These are phyloP conservation scores for Perca fluviatilis DNA, from an alignment of 2,113 vertebrate species.

Conservation along the genomic window DNA sequence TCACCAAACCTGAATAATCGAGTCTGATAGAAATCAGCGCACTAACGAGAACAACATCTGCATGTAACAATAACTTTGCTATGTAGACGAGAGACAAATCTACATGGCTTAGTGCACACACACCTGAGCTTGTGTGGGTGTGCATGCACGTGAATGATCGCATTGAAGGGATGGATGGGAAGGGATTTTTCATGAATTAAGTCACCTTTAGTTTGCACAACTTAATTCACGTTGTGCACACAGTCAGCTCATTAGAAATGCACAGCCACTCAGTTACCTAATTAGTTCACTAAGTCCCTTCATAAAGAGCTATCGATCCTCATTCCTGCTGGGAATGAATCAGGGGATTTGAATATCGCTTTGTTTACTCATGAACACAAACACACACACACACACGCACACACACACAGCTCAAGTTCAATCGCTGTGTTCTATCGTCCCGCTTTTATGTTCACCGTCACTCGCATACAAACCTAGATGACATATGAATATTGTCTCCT, in stretches of 20 bases:
- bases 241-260: slow-evolving; percentile 64
- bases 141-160: background rate
- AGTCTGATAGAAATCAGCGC: slow-evolving; percentile 66
- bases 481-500: slow-evolving; percentile 67
- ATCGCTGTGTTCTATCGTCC: background rate
- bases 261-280: slow-evolving; percentile 60
- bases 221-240: slow-evolving; percentile 56
- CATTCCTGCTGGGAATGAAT: slow-evolving; percentile 60
- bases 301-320: slow-evolving; percentile 77
- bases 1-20: slow-evolving; percentile 68
- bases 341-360: slow-evolving; percentile 53
- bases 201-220: slow-evolving; percentile 57
- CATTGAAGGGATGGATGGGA: slow-evolving; percentile 18
- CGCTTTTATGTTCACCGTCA: background rate
- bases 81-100: slow-evolving; percentile 37
- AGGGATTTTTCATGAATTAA: slow-evolving; percentile 28
- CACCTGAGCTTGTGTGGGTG: slow-evolving; percentile 53
- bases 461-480: slow-evolving; percentile 6
- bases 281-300: slow-evolving; percentile 75
- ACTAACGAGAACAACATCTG: slow-evolving; percentile 70
- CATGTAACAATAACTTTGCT: slow-evolving; percentile 52
- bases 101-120: slow-evolving; percentile 24
- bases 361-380: slow-evolving; percentile 34
- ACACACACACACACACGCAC: no score
- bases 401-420: slow-evolving; percentile 23